A percentile compares a stretch with the other conserved stretches of the same genome.
Evolutionary conservation across 1,140 invertebrate genomes (phyloP).

Genomic region (Papilio dardanus): DNA sequence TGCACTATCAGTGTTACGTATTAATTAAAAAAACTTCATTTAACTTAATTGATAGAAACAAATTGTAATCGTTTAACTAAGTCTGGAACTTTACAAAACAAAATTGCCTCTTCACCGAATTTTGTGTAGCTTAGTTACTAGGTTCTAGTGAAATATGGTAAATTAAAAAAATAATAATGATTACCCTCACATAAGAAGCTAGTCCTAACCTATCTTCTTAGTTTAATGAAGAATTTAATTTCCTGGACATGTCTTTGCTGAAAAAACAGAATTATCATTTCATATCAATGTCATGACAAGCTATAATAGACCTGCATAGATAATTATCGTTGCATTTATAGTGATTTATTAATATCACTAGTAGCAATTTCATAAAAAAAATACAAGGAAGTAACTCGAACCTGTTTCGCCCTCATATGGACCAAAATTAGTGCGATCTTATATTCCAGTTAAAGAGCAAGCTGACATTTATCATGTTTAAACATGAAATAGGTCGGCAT

Average conservation of each 20-base stretch:
- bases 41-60: not conserved
- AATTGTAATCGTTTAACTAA: not conserved
- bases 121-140: too few relatives aligned
- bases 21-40: not conserved
- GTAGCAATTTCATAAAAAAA: slow-evolving; percentile 54
- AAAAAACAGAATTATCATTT: not conserved
- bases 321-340: slow-evolving; percentile 22
- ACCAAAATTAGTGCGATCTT: slow-evolving; percentile 60
- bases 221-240: not conserved
- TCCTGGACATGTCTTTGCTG: not conserved
- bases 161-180: too few relatives aligned
- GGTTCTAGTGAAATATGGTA: too few relatives aligned
- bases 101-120: too few relatives aligned
- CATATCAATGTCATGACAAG: not conserved
- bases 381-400: slow-evolving; percentile 66
- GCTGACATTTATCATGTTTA: slow-evolving; percentile 70
- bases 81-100: too few relatives aligned
- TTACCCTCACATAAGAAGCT: too few relatives aligned
- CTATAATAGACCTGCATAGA: not conserved
- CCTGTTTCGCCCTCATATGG: slow-evolving; percentile 68
- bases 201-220: too few relatives aligned
- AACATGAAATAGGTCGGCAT: slow-evolving; percentile 17
- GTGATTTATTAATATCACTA: slow-evolving; percentile 40
- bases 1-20: not conserved
- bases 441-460: slow-evolving; percentile 72